Percentiles rank a stretch among this genome's conserved stretches.
Evolutionary conservation across 2,888 invertebrate species (phyloP).

Genomic region (Acronicta aceris): DNA sequence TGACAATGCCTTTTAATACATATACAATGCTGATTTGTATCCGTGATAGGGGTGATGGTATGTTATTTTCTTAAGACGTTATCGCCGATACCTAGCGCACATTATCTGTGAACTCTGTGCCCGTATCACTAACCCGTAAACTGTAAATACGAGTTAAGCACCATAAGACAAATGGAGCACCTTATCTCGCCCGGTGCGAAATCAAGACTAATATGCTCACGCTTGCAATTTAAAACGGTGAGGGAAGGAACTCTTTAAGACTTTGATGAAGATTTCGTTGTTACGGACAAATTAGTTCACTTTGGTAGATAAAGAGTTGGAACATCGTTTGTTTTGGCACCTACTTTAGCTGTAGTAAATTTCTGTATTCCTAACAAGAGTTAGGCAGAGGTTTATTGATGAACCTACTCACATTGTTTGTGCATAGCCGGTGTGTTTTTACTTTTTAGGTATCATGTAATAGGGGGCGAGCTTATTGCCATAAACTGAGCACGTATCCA

Average conservation of each 20-base stretch:
- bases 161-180: slow-evolving; percentile 66
- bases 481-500: too few species aligned
- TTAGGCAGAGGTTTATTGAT: too few species aligned
- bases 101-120: slow-evolving; percentile 14
- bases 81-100: not conserved
- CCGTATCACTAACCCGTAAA: slow-evolving; percentile 47
- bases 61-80: not conserved
- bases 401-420: too few species aligned
- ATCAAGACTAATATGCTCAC: slow-evolving; percentile 76
- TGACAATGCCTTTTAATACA: too few species aligned
- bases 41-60: too few species aligned
- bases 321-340: slow-evolving; percentile 5
- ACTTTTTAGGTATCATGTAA: too few species aligned
- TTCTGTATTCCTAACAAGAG: too few species aligned
- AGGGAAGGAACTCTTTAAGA: slow-evolving; percentile 50
- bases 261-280: slow-evolving; percentile 56
- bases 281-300: slow-evolving; percentile 50
- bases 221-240: slow-evolving; percentile 57
- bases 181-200: slow-evolving; percentile 59
- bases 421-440: too few species aligned
- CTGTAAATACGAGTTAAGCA: slow-evolving; percentile 54
- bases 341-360: not conserved
- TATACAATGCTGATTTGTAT: too few species aligned
- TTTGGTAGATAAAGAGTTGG: slow-evolving; percentile 14
- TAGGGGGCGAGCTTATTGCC: too few species aligned